Conservation (phyloP, 1,140 invertebrate genomes). For the Hypsibius dujardini region DNA sequence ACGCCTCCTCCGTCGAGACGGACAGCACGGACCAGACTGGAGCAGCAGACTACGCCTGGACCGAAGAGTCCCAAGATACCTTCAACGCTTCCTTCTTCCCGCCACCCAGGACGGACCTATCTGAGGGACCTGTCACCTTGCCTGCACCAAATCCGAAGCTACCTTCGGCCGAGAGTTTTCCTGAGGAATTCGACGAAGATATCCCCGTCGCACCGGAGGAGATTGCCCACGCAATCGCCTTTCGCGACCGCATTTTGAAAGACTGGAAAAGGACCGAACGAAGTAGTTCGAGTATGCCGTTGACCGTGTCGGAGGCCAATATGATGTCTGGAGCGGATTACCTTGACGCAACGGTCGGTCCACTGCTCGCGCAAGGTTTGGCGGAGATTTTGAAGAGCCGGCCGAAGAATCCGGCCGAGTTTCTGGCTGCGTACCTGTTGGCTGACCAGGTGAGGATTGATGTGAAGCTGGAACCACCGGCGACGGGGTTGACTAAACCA, state of each 20-base stretch:
- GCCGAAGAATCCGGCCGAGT: not conserved
- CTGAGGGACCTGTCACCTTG: too few species aligned
- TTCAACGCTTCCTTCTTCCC: not conserved
- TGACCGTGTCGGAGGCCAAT: not conserved
- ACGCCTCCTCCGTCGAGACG: not conserved
- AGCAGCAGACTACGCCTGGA: not conserved
- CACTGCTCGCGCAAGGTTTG: not conserved
- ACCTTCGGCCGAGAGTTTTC: too few species aligned
- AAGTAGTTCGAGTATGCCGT: too few species aligned
- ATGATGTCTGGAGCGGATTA: conserved; percentile 10
- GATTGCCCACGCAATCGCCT: not conserved
- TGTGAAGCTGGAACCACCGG: not conserved
- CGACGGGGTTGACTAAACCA: not conserved
- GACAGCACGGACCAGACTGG: not conserved
- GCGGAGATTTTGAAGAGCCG: not conserved
- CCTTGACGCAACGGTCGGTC: not conserved
- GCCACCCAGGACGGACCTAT: too few species aligned
- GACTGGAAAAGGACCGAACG: too few species aligned
- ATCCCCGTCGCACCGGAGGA: not conserved
- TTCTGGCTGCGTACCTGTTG: conserved; percentile 7
- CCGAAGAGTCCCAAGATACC: conserved; percentile 6
- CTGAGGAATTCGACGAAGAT: not conserved
- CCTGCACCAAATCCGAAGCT: too few species aligned
- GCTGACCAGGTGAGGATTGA: conserved; percentile 4
- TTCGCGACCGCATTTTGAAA: too few species aligned